Conservation (phyloP, 2,797 vertebrate genomes). For the Epinephelus malabaricus region DNA sequence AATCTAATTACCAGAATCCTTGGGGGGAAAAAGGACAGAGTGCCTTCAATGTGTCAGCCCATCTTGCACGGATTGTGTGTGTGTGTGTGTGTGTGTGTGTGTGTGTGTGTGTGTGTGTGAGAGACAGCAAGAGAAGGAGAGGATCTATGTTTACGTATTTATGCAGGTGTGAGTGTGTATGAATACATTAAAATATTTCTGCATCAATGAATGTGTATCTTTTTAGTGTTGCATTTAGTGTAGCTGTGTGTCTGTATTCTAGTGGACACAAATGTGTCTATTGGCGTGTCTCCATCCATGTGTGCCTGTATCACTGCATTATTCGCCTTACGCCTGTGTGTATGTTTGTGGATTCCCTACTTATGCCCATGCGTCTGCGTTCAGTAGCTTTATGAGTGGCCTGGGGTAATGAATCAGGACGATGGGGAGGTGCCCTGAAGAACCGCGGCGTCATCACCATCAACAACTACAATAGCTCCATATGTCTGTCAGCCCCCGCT, state of each 20-base stretch:
- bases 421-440: constrained; percentile 52
- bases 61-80: constrained; percentile 35
- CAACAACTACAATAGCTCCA: constrained; percentile 68
- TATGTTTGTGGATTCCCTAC: constrained; percentile 12
- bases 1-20: constrained; percentile 84
- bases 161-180: constrained; percentile 35
- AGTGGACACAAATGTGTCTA: not conserved
- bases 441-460: constrained; percentile 61
- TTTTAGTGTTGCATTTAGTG: not conserved
- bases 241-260: not conserved
- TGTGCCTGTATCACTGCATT: not conserved
- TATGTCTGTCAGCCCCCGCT: constrained; percentile 67
- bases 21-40: constrained; percentile 67
- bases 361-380: constrained; percentile 10
- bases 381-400: constrained; percentile 49
- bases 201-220: constrained; percentile 13
- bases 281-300: not conserved
- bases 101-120: not conserved
- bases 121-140: constrained; percentile 5
- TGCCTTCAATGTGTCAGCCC: constrained; percentile 72
- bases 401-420: constrained; percentile 57
- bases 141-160: constrained; percentile 38
- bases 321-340: not conserved
- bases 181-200: constrained; percentile 28
- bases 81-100: constrained; percentile 6